Percentiles rank a stretch among this genome's conserved stretches.
Evolutionary conservation across 1,140 invertebrate genomes (phyloP).

Genomic region (Drosophila sulfurigaster): DNA sequence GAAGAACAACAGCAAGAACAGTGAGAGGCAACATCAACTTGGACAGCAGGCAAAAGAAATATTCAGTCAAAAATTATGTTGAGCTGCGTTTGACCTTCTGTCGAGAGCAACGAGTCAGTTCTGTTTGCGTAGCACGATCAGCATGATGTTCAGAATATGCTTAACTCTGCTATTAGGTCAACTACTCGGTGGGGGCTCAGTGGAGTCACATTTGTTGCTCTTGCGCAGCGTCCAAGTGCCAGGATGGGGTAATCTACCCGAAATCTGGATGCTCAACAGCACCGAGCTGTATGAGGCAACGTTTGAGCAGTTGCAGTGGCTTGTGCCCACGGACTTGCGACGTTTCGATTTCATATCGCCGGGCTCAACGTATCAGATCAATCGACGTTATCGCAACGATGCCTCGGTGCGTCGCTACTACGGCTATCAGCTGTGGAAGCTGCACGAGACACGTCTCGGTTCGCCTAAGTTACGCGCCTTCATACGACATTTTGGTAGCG

Average conservation of each 20-base stretch:
- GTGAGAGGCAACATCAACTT: neutral
- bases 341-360: constrained; percentile 72
- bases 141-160: constrained; percentile 14
- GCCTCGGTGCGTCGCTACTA: constrained; percentile 68
- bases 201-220: constrained; percentile 25
- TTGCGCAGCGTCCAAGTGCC: constrained; percentile 70
- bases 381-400: constrained; percentile 70
- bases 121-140: constrained; percentile 37
- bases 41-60: neutral
- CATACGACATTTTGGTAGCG: constrained; percentile 70
- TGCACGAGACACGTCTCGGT: constrained; percentile 66
- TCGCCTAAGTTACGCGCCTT: constrained; percentile 52
- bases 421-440: constrained; percentile 75
- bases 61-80: neutral
- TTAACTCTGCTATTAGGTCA: neutral
- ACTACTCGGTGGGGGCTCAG: neutral
- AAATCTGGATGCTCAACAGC: constrained; percentile 57
- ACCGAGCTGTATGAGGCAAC: constrained; percentile 74
- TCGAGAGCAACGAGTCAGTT: constrained; percentile 31
- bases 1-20: too few species aligned
- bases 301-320: constrained; percentile 75
- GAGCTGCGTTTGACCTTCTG: constrained; percentile 42
- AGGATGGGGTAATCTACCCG: constrained; percentile 40
- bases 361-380: constrained; percentile 75
- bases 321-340: constrained; percentile 68